Evolutionary conservation across 2,113 vertebrate species (phyloP).

Genomic region (Salminus brasiliensis): DNA sequence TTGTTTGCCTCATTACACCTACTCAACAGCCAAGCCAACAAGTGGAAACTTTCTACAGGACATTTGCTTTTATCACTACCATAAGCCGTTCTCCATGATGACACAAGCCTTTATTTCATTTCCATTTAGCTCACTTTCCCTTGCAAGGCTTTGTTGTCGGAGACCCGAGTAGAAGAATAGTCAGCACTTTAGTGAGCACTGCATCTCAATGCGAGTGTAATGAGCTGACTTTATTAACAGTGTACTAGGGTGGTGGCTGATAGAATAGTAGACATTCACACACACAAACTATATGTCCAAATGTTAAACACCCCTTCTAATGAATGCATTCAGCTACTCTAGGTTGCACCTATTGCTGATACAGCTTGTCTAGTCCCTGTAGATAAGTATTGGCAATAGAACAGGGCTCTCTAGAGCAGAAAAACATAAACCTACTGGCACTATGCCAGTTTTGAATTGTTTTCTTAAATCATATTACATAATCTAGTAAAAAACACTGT

Average conservation of each 20-base stretch:
- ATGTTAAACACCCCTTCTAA: too few species aligned
- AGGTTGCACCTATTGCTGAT: too few species aligned
- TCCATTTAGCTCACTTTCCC: not conserved
- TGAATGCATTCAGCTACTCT: too few species aligned
- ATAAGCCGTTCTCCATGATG: not conserved
- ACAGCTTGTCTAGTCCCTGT: too few species aligned
- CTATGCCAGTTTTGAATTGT: too few species aligned
- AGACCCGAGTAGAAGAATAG: not conserved
- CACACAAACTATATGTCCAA: not conserved
- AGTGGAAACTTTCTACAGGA: not conserved
- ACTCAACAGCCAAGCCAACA: not conserved
- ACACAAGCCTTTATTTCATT: not conserved
- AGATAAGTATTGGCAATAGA: too few species aligned
- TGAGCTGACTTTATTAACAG: not conserved
- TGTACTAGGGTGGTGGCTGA: not conserved
- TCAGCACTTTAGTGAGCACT: not conserved
- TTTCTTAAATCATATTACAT: too few species aligned
- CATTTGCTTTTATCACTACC: conserved; percentile 8
- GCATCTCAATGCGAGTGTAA: not conserved
- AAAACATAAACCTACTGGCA: too few species aligned
- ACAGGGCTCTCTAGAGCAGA: too few species aligned
- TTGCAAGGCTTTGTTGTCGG: not conserved
- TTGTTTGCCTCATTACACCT: not conserved
- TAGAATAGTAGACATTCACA: not conserved
- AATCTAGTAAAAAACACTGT: too few species aligned